Evolutionary conservation across 1,140 invertebrate species (phyloP).

Genomic region (Pogonomyrmex californicus): DNA sequence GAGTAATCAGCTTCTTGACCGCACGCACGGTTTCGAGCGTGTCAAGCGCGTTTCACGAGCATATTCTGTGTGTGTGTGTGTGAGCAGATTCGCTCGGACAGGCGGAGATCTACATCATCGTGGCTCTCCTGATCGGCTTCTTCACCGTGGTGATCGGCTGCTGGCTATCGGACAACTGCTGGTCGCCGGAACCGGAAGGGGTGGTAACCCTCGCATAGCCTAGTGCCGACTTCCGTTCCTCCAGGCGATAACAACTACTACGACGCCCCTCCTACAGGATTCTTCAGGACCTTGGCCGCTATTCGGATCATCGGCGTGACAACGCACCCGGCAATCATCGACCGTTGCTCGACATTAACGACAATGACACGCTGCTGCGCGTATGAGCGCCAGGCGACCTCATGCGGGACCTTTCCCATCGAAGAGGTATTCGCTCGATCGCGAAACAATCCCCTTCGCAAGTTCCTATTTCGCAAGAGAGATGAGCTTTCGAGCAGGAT

Average conservation of each 20-base stretch:
- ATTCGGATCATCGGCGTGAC: slow-evolving; percentile 18
- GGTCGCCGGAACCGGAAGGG: slow-evolving; percentile 91
- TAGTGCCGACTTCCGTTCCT: slow-evolving; percentile 77
- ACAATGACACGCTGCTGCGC: slow-evolving; percentile 75
- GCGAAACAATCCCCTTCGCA: slow-evolving; percentile 11
- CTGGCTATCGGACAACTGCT: slow-evolving; percentile 92
- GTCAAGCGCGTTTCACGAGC: slow-evolving; percentile 14
- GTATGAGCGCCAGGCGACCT: slow-evolving; percentile 48
- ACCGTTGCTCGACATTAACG: slow-evolving; percentile 76
- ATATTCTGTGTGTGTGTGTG: neutral
- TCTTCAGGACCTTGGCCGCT: slow-evolving; percentile 64
- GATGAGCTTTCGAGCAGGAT: slow-evolving; percentile 3
- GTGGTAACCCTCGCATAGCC: slow-evolving; percentile 90
- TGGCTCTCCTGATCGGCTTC: slow-evolving; percentile 90
- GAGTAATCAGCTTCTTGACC: slow-evolving; percentile 32
- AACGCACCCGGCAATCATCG: slow-evolving; percentile 64
- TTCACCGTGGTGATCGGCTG: slow-evolving; percentile 91
- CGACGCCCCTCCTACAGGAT: slow-evolving; percentile 71
- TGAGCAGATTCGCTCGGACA: slow-evolving; percentile 87
- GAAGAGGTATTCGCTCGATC: slow-evolving; percentile 40
- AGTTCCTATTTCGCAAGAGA: slow-evolving; percentile 35
- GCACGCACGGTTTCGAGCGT: neutral
- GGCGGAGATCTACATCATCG: slow-evolving; percentile 91
- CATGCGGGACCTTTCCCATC: neutral
- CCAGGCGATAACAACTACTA: slow-evolving; percentile 79